phyloP scores from a whole-genome alignment of 2,888 invertebrate genomes.

The Mesoligia furuncula region DNA sequence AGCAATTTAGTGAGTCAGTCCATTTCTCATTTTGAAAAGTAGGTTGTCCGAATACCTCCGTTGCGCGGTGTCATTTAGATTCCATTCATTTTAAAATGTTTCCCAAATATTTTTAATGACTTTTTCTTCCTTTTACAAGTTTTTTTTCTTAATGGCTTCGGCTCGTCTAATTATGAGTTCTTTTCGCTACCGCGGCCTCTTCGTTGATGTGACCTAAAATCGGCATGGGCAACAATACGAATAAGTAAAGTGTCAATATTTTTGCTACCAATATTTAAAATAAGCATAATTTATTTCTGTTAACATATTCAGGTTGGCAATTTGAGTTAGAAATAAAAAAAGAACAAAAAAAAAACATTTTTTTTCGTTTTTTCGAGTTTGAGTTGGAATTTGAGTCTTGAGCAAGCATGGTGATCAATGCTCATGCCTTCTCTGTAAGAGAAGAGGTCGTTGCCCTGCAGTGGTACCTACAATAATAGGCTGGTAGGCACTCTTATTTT shows the following conservation, averaged over 20 bases:
- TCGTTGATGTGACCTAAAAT: conserved; percentile 27
- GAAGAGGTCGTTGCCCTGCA: neutral
- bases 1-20: neutral
- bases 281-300: neutral
- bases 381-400: too few relatives aligned
- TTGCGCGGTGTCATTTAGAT: conserved; percentile 51
- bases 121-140: conserved; percentile 36
- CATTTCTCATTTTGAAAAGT: conserved; percentile 48
- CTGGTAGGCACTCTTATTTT: neutral
- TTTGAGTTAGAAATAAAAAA: too few relatives aligned
- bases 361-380: too few relatives aligned
- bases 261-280: neutral
- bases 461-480: neutral
- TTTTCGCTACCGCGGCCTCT: conserved; percentile 1
- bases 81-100: conserved; percentile 52
- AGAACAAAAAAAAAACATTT: too few relatives aligned
- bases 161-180: conserved; percentile 40
- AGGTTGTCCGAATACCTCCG: conserved; percentile 37
- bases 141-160: conserved; percentile 51
- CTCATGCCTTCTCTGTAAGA: neutral
- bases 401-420: neutral
- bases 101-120: conserved; percentile 56
- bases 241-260: neutral
- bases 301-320: too few relatives aligned
- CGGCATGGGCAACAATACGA: conserved; percentile 6